Conservation (phyloP, 2,888 invertebrate genomes). For the Biston stratarius region DNA sequence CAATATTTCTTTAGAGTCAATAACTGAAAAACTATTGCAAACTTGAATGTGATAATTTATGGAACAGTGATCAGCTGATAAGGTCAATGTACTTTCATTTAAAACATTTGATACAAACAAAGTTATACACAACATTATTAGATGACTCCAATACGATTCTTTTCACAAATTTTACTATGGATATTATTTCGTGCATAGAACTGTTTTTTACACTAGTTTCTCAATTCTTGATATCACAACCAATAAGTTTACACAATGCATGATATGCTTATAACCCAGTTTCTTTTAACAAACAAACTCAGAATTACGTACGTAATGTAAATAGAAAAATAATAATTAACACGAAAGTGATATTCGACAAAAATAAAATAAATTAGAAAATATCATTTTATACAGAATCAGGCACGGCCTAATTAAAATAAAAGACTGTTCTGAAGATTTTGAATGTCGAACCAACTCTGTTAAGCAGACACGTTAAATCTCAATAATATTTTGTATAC, state of each 20-base stretch:
- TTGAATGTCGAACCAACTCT: background rate
- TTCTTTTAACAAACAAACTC: slow-evolving; percentile 3
- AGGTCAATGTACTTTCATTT: slow-evolving; percentile 9
- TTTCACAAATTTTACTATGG: background rate
- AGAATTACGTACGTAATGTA: slow-evolving; percentile 10
- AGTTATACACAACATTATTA: background rate
- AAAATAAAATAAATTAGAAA: slow-evolving; percentile 18
- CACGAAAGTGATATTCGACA: slow-evolving; percentile 7
- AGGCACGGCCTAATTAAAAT: background rate
- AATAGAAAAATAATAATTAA: slow-evolving; percentile 12
- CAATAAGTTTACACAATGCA: slow-evolving; percentile 4
- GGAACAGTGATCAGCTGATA: slow-evolving; percentile 8
- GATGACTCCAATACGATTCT: too few species aligned
- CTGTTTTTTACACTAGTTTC: background rate
- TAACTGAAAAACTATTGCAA: slow-evolving; percentile 5
- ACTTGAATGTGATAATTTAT: background rate
- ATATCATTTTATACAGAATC: background rate
- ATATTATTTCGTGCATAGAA: slow-evolving; percentile 5
- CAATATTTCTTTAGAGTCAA: background rate
- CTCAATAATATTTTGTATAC: slow-evolving; percentile 21
- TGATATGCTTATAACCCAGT: slow-evolving; percentile 8
- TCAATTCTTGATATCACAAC: slow-evolving; percentile 1
- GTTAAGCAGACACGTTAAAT: background rate
- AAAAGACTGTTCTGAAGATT: background rate
- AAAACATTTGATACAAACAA: background rate